Evolutionary conservation across 2,888 invertebrate genomes (phyloP).

Genomic region (Xestobium rufovillosum): DNA sequence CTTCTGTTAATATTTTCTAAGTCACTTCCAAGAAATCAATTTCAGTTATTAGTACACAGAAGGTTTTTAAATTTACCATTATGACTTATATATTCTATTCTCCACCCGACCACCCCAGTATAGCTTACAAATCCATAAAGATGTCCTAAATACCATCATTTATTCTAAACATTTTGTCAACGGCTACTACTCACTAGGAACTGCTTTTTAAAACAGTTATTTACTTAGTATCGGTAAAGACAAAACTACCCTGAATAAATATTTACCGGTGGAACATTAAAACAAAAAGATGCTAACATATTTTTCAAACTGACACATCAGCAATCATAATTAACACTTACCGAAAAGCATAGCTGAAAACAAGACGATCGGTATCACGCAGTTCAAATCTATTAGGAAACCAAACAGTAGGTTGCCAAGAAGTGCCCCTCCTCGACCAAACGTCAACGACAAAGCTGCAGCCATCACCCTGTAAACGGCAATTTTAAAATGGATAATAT

Average conservation of each 20-base stretch:
- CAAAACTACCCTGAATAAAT: not conserved
- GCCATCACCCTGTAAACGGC: constrained; percentile 70
- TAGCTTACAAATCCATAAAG: too few species aligned
- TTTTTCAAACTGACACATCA: not conserved
- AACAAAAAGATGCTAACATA: constrained; percentile 1
- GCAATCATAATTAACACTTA: constrained; percentile 45
- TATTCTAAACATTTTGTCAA: too few species aligned
- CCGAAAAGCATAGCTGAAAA: constrained; percentile 67
- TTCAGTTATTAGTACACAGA: too few species aligned
- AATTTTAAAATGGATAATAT: too few species aligned
- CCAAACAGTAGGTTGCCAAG: constrained; percentile 71
- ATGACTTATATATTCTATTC: too few species aligned
- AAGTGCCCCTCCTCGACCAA: constrained; percentile 70
- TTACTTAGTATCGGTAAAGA: not conserved
- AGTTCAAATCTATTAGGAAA: constrained; percentile 72
- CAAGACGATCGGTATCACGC: constrained; percentile 64
- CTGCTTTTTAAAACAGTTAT: too few species aligned
- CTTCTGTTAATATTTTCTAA: too few species aligned
- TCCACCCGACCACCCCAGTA: too few species aligned
- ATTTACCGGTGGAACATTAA: not conserved
- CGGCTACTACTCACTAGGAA: too few species aligned
- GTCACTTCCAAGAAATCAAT: too few species aligned
- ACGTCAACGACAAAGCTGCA: constrained; percentile 68
- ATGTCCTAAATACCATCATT: too few species aligned
- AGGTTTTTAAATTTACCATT: too few species aligned